These are phyloP conservation scores for Ceratitis capitata DNA, from an alignment of 1,140 invertebrate species.

Conservation along the genomic window DNA sequence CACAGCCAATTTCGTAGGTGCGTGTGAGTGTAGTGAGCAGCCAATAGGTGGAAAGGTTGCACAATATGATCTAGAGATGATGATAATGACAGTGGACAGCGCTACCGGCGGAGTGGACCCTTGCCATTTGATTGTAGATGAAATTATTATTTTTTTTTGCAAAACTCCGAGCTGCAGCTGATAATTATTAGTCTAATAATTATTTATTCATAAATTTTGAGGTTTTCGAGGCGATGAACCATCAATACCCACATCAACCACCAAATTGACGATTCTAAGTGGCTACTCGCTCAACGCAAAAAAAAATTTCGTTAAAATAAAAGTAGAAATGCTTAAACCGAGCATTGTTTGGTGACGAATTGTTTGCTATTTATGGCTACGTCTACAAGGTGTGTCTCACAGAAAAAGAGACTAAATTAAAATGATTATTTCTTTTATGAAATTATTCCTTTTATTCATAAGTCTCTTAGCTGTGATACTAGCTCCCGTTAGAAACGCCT, in stretches of 20 bases:
- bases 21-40: background rate
- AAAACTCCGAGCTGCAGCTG: background rate
- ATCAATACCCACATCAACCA: too few species aligned
- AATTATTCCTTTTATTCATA: too few species aligned
- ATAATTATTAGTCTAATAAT: background rate
- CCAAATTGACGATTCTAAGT: background rate
- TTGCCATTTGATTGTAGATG: too few species aligned
- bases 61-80: background rate
- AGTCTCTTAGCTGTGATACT: too few species aligned
- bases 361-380: background rate
- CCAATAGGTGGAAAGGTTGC: constrained; percentile 16
- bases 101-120: background rate
- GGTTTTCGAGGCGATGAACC: background rate
- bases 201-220: background rate
- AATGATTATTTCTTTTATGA: too few species aligned
- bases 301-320: background rate
- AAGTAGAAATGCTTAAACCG: background rate
- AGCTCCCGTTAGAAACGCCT: too few species aligned
- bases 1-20: background rate
- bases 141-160: too few species aligned
- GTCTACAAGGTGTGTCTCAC: background rate
- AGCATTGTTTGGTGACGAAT: background rate
- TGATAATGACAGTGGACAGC: background rate
- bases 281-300: background rate
- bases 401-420: background rate